A percentile compares a stretch with the other conserved stretches of the same genome.
These are phyloP conservation scores for Drosophila tripunctata DNA, from an alignment of 2,888 invertebrate genomes.

Conservation along the genomic window DNA sequence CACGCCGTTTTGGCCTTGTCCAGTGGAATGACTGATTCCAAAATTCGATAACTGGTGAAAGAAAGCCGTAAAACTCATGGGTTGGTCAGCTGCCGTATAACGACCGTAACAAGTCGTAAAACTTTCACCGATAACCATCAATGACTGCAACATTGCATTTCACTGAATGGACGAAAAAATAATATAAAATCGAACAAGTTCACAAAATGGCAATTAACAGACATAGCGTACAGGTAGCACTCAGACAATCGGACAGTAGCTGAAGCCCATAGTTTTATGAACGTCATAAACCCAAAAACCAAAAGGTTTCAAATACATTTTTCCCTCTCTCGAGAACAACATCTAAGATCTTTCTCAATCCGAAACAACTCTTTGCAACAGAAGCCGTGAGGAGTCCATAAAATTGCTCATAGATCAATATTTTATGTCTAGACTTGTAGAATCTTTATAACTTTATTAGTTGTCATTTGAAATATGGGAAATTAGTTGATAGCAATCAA, in stretches of 20 bases:
- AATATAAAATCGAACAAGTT: constrained; percentile 56
- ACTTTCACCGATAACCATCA: constrained; percentile 73
- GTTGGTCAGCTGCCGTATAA: constrained; percentile 30
- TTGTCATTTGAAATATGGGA: constrained; percentile 36
- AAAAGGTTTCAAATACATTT: constrained; percentile 65
- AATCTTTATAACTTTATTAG: constrained; percentile 64
- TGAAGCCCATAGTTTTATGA: constrained; percentile 58
- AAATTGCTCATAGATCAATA: constrained; percentile 61
- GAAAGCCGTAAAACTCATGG: constrained; percentile 37
- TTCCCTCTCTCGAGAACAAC: constrained; percentile 22
- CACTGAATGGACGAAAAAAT: constrained; percentile 56
- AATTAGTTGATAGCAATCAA: neutral
- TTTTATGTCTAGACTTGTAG: constrained; percentile 41
- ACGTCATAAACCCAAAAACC: constrained; percentile 47
- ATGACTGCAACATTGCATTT: constrained; percentile 36
- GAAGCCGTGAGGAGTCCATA: constrained; percentile 46
- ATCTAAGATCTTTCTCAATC: constrained; percentile 28
- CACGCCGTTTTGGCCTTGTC: constrained; percentile 17
- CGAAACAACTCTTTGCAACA: constrained; percentile 24
- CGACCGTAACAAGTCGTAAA: constrained; percentile 67
- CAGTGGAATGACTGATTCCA: constrained; percentile 28
- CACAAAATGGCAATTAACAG: constrained; percentile 41
- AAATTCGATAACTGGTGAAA: constrained; percentile 40
- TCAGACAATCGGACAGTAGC: constrained; percentile 30
- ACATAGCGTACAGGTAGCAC: constrained; percentile 26